Evolutionary conservation across 2,888 invertebrate species (phyloP).

Genomic region (Pemphredon lugubris): DNA sequence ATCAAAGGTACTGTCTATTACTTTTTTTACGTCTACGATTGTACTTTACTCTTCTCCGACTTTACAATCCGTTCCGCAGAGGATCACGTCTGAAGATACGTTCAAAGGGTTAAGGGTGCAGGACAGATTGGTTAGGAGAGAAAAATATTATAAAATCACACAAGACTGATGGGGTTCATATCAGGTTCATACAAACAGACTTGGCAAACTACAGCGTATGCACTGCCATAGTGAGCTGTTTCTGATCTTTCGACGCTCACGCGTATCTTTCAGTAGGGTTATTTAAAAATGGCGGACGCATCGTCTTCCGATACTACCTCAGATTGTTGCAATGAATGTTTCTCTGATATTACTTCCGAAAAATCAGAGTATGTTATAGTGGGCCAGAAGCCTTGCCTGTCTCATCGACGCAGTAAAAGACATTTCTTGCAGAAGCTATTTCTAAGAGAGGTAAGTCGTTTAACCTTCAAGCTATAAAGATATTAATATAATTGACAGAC

Average conservation of each 20-base stretch:
- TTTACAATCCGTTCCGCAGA: too few species aligned
- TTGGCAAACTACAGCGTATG: too few species aligned
- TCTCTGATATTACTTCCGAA: conserved; percentile 78
- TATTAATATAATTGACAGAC: conserved; percentile 62
- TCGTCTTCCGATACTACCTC: conserved; percentile 81
- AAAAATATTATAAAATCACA: too few species aligned
- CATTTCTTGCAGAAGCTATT: conserved; percentile 83
- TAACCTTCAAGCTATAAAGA: conserved; percentile 64
- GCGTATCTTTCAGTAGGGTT: conserved; percentile 67
- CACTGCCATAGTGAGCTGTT: too few species aligned
- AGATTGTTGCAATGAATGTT: conserved; percentile 78
- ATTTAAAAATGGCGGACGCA: conserved; percentile 81
- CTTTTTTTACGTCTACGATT: too few species aligned
- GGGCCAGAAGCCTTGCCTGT: conserved; percentile 73
- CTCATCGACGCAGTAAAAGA: conserved; percentile 71
- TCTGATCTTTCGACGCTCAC: conserved; percentile 26
- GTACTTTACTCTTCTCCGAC: too few species aligned
- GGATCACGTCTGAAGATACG: too few species aligned
- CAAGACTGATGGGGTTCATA: too few species aligned
- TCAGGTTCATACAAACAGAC: too few species aligned
- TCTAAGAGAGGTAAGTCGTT: conserved; percentile 84
- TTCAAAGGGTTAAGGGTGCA: too few species aligned
- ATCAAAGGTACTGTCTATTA: too few species aligned
- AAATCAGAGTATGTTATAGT: conserved; percentile 76
- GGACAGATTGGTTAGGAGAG: too few species aligned